phyloP scores from a whole-genome alignment of 2,113 vertebrate species.

The Ciconia stormi region DNA sequence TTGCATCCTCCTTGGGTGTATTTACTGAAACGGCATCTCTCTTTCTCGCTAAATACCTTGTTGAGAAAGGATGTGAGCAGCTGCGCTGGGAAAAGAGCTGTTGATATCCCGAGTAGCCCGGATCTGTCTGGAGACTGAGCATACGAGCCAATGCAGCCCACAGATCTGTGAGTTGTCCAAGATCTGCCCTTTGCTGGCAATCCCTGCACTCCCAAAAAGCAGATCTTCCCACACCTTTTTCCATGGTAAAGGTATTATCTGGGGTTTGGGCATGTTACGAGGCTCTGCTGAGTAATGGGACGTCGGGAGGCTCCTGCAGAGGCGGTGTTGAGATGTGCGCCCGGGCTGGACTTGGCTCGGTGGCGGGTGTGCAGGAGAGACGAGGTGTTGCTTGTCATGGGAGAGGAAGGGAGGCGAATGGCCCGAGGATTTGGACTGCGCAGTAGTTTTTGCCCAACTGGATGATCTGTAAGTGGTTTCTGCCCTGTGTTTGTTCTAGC shows the following conservation, averaged over 20 bases:
- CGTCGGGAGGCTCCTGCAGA: not conserved
- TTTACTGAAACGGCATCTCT: not conserved
- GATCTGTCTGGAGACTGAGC: not conserved
- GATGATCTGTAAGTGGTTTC: not conserved
- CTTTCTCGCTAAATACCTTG: accelerated
- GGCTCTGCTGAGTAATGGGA: not conserved
- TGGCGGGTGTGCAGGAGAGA: not conserved
- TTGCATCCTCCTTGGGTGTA: not conserved
- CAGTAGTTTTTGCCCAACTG: accelerated
- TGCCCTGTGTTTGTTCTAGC: not conserved
- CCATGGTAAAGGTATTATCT: not conserved
- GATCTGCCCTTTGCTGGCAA: not conserved
- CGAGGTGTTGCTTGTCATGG: accelerated
- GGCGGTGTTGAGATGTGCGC: not conserved
- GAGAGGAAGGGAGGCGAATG: not conserved
- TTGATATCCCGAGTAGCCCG: accelerated
- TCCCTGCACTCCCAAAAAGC: not conserved
- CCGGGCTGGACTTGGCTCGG: not conserved
- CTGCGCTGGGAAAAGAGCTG: not conserved
- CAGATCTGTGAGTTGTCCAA: not conserved
- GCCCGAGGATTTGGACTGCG: not conserved
- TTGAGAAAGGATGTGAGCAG: not conserved
- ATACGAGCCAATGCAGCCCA: accelerated
- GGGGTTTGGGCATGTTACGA: not conserved
- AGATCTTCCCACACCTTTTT: not conserved